These are phyloP conservation scores for Coremacera marginata DNA, from an alignment of 2,888 invertebrate species.

Conservation along the genomic window DNA sequence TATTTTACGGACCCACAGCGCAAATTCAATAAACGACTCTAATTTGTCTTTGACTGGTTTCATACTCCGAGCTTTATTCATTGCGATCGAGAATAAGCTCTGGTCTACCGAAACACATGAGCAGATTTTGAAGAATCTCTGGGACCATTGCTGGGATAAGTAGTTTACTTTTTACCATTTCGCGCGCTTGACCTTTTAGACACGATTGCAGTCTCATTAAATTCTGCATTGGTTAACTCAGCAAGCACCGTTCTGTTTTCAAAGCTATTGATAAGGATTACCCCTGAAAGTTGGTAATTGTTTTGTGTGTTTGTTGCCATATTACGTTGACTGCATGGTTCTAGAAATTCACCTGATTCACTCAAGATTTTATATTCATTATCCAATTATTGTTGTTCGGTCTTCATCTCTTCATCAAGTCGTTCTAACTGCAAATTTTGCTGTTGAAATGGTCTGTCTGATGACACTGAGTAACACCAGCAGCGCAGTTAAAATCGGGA, in stretches of 20 bases:
- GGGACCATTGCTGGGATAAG: conserved; percentile 37
- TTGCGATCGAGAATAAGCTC: too few relatives aligned
- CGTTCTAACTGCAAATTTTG: neutral
- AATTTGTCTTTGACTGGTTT: conserved; percentile 28
- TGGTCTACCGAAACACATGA: conserved; percentile 31
- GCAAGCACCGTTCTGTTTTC: conserved; percentile 34
- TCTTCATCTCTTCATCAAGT: neutral
- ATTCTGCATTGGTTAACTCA: conserved; percentile 36
- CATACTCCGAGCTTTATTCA: too few relatives aligned
- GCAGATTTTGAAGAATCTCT: conserved; percentile 37
- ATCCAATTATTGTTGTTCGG: neutral
- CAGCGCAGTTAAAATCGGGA: too few relatives aligned
- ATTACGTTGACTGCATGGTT: neutral
- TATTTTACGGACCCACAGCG: conserved; percentile 26
- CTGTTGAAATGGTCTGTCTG: neutral
- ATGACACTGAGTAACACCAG: too few relatives aligned
- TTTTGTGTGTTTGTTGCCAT: neutral
- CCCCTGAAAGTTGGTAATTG: conserved; percentile 38
- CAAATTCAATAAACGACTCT: conserved; percentile 40
- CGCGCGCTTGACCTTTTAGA: conserved; percentile 36
- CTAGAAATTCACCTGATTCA: neutral
- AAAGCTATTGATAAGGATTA: conserved; percentile 39
- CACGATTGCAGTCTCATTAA: conserved; percentile 34
- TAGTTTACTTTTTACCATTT: conserved; percentile 35
- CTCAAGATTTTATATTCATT: neutral